Conservation (phyloP, 2,113 vertebrate genomes). For the Lipophrys pholis region DNA sequence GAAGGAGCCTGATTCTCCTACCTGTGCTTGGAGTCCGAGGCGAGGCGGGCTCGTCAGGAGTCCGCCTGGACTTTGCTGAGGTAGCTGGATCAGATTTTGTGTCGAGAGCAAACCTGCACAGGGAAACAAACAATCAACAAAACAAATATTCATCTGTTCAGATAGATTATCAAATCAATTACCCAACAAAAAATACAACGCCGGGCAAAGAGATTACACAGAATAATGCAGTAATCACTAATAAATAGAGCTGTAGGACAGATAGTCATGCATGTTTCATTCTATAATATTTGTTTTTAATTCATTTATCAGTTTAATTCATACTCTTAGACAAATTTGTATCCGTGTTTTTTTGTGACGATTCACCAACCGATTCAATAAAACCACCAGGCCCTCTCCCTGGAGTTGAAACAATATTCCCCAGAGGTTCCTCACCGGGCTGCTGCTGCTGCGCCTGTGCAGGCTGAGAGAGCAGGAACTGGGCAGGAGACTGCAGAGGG, state of each 20-base stretch:
- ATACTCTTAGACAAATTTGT: no score
- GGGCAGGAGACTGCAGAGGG: conserved; percentile 89
- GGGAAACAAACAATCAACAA: background rate
- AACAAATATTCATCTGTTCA: background rate
- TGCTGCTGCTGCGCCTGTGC: conserved; percentile 88
- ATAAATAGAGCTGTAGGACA: no score
- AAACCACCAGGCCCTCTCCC: no score
- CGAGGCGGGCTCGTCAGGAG: conserved; percentile 89
- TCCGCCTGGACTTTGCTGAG: conserved; percentile 91
- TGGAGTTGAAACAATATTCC: no score
- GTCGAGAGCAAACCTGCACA: conserved; percentile 88
- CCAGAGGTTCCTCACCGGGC: conserved; percentile 79
- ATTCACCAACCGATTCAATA: no score
- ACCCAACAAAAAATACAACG: background rate
- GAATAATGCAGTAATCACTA: background rate
- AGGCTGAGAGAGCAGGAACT: conserved; percentile 90
- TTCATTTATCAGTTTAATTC: no score
- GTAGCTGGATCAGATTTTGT: conserved; percentile 93
- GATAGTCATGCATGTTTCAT: no score
- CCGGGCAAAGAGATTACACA: no score
- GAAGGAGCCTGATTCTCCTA: no score
- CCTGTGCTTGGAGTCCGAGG: conserved; percentile 89
- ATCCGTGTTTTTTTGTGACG: background rate
- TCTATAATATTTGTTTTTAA: no score
- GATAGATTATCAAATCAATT: background rate